phyloP scores from a whole-genome alignment of 2,888 invertebrate species.

The Mythimna ferrago region DNA sequence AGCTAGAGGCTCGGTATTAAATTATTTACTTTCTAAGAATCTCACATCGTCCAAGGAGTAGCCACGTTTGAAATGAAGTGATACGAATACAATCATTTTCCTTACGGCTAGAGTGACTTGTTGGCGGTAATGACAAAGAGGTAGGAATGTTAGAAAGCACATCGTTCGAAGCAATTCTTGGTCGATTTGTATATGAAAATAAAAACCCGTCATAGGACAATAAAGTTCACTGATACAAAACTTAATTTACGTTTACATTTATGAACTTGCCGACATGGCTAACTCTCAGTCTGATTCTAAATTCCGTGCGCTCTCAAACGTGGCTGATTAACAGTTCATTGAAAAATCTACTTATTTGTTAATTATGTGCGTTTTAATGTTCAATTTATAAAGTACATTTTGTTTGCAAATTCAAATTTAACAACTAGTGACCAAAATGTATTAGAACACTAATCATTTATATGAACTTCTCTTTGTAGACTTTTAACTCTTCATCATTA shows the following conservation, averaged over 20 bases:
- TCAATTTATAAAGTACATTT: slow-evolving; percentile 82
- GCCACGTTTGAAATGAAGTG: slow-evolving; percentile 68
- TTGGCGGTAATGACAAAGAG: slow-evolving; percentile 44
- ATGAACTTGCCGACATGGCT: slow-evolving; percentile 60
- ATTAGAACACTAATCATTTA: slow-evolving; percentile 56
- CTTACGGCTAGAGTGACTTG: slow-evolving; percentile 44
- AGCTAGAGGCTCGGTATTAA: slow-evolving; percentile 77
- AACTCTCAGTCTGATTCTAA: slow-evolving; percentile 40
- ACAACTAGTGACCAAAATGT: slow-evolving; percentile 77
- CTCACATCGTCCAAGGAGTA: slow-evolving; percentile 75
- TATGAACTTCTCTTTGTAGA: slow-evolving; percentile 65
- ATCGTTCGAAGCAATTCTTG: slow-evolving; percentile 59
- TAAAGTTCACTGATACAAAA: slow-evolving; percentile 58
- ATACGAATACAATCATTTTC: slow-evolving; percentile 51
- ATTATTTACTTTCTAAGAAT: slow-evolving; percentile 80
- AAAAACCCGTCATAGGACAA: slow-evolving; percentile 48
- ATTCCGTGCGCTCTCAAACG: slow-evolving; percentile 57
- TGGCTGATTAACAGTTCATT: slow-evolving; percentile 69
- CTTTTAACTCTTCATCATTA: slow-evolving; percentile 60
- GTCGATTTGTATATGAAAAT: slow-evolving; percentile 62
- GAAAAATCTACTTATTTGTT: slow-evolving; percentile 78
- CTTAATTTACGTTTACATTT: slow-evolving; percentile 59
- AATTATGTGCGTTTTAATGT: slow-evolving; percentile 84
- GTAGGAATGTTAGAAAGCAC: slow-evolving; percentile 50
- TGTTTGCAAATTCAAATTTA: slow-evolving; percentile 73